Evolutionary conservation across 2,888 invertebrate genomes (phyloP), one percentile per base, ranked within the genome.

Genomic region (Torymus aiolomorphi): DNA sequence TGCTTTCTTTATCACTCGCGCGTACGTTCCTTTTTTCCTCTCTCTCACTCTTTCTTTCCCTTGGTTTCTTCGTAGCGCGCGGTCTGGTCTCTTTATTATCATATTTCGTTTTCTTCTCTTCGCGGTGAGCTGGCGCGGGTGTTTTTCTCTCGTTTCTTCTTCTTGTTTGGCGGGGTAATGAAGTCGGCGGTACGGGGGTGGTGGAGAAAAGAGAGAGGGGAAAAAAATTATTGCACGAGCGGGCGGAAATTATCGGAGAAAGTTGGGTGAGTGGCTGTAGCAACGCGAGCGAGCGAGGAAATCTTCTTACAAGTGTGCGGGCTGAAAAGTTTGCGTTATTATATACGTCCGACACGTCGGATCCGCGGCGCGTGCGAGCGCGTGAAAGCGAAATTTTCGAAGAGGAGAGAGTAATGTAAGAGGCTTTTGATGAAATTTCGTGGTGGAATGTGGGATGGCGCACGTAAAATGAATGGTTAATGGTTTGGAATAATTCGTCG

Each of bases 241-340:
- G 4, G 42, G 56, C 56, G 16, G 69, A 52, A 76, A 69, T 76
- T 76, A 76, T 76, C 20, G 76, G 76, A 76, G 69, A 76, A 76
- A 70, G 76, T 76, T 76, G 61, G 31, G 59, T 1, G 8, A 5
- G n/a, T n/a, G n/a, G n/a, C n/a, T n/a, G n/a, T n/a, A n/a, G n/a
- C n/a, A n/a, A n/a, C n/a, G n/a, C n/a, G 42, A 5, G 42, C 1
- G 5, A 10, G 42, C 42, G 42, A 42, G 42, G 42, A 42, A 42
- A 42, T 42, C 42, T 42, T 42, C 42, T 42, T 42, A 42, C 42
- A 5, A 42, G 5, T 8, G 8, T 8, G 42, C 8, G 5, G 42
- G 42, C 5, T 42, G 42, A 42, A 42, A 42, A 42, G 42, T 42
- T 42, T 42, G 8, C 42, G 42, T 42, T 42, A 42, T 42, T 42